Conservation (phyloP, 2,113 vertebrate species). For the Trematocara unimaculatum region DNA sequence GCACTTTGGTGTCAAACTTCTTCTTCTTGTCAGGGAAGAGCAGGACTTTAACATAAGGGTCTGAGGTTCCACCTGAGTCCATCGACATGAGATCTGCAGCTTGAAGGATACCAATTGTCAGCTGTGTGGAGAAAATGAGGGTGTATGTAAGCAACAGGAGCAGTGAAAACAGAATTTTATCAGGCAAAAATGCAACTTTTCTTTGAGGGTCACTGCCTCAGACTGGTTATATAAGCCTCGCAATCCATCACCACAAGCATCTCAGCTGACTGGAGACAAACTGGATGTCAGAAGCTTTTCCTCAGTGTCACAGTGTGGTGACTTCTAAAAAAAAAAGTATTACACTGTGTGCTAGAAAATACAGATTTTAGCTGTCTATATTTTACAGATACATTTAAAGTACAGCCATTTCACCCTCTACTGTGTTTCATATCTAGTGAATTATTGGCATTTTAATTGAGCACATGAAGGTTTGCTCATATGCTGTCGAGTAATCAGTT, state of each 20-base stretch:
- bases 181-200: neutral
- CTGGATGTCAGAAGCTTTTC: neutral
- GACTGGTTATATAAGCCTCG: neutral
- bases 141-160: neutral
- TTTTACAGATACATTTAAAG: neutral
- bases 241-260: conserved; percentile 10
- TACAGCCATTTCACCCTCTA: neutral
- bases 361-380: neutral
- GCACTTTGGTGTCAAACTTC: conserved; percentile 96
- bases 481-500: neutral
- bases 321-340: neutral
- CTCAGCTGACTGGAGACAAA: neutral
- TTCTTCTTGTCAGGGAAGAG: conserved; percentile 98
- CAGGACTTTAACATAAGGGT: conserved; percentile 91
- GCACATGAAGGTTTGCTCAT: neutral
- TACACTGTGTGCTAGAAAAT: neutral
- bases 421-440: neutral
- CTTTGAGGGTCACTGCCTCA: neutral
- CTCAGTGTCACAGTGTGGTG: neutral
- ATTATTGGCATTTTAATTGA: neutral
- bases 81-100: conserved; percentile 92
- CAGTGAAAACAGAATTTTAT: neutral
- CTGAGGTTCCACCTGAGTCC: conserved; percentile 95
- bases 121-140: conserved; percentile 64
- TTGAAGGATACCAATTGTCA: conserved; percentile 93